Evolutionary conservation across 2,888 invertebrate genomes (phyloP), one percentile per base, ranked within the genome.

Genomic region (Spicauda simplicius): DNA sequence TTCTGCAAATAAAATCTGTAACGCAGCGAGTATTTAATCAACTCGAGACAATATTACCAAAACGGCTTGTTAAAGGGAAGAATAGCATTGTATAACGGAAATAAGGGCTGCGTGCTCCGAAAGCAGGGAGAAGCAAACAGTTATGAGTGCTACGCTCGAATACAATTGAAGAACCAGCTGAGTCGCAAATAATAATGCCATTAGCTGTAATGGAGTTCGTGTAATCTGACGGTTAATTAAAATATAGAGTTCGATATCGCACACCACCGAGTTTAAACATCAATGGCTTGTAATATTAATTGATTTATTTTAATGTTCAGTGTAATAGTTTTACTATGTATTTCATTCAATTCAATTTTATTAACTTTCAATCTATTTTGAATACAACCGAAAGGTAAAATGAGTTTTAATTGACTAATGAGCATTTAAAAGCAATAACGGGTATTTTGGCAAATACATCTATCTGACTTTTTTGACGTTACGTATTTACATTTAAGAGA

Each of bases 61-160:
- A 60, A 60, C n/a, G 59, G 18, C 65, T 60, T 48, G 55, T 10
- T 54, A 50, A 50, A 55, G 33, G 59, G 66, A 66, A 48, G 66
- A 55, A 50, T 55, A 30, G 54, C 48, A 66, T 60, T 66, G 33
- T 54, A n/a, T 66, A 55, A 60, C 59, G 66, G 66, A 66, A 66
- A 66, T 66, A 54, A 37, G 41, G 33, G n/a, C 53, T 54, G 54
- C 48, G 48, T 55, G 59, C 66, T 60, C 48, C 66, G 60, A 53
- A 41, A 25, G 53, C 58, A n/a, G 45, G 45, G 58, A 18, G 30
- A 45, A 66, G 33, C 55, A 66, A 60, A 60, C 60, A 58, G 25
- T 58, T 45, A 41, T 14, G 37, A 53, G 45, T 33, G 52, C 16
- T 53, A 57, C 50, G 56, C 57, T 25, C n/a, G 20, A 62, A 54